A percentile compares a stretch with the other conserved stretches of the same genome.
phyloP scores from a whole-genome alignment of 2,888 invertebrate species.

The Machimus atricapillus region DNA sequence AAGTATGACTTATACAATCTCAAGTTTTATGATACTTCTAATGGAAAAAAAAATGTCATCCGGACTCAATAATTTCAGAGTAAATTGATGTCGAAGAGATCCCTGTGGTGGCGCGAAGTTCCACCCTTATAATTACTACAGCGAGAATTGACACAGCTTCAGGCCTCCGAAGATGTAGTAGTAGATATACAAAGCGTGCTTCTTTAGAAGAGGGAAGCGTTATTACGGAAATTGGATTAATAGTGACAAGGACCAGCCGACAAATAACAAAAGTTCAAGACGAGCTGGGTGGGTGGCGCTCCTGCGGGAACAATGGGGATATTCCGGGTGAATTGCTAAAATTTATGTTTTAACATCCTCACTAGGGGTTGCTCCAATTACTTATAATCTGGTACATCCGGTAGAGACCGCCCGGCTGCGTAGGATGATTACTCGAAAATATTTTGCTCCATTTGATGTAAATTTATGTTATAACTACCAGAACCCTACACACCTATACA shows the following conservation, averaged over 20 bases:
- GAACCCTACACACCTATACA: not conserved
- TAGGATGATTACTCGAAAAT: constrained; percentile 19
- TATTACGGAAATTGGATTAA: constrained; percentile 21
- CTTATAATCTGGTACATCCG: constrained; percentile 13
- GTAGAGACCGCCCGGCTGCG: not conserved
- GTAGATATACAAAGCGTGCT: constrained; percentile 6
- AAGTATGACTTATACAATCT: not conserved
- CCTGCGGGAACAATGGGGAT: not conserved
- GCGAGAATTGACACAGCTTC: not conserved
- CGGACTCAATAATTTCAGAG: not conserved
- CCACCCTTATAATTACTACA: not conserved
- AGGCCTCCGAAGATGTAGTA: not conserved
- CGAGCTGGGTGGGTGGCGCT: not conserved
- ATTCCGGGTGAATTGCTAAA: constrained; percentile 19
- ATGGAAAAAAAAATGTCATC: not conserved
- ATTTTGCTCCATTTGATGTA: constrained; percentile 28
- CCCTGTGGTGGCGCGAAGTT: not conserved
- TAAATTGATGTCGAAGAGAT: not conserved
- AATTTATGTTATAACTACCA: constrained; percentile 16
- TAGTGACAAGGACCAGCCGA: constrained; percentile 32
- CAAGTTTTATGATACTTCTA: not conserved
- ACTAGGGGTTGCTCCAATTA: constrained; percentile 16
- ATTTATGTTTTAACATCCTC: constrained; percentile 18
- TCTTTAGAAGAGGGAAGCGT: not conserved
- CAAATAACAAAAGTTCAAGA: constrained; percentile 33